Evolutionary conservation across 2,888 invertebrate genomes (phyloP).

Genomic region (Polymixis flavicincta): DNA sequence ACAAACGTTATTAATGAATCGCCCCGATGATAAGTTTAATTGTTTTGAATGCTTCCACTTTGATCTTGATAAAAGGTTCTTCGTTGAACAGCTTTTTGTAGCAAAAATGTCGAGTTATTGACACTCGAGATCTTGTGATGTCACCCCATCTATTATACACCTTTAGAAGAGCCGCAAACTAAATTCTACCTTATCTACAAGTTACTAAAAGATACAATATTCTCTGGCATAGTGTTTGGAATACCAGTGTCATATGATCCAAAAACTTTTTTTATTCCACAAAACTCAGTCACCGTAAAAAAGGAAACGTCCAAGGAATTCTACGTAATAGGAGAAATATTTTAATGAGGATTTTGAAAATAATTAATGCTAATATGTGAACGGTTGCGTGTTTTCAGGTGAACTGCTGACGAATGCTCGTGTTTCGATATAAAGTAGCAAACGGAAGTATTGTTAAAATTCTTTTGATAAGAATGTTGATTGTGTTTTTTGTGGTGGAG

Average conservation of each 20-base stretch:
- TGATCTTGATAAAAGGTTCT: constrained; percentile 78
- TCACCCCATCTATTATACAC: constrained; percentile 60
- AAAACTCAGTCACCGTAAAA: constrained; percentile 78
- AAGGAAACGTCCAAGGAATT: constrained; percentile 75
- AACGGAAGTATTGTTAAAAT: constrained; percentile 87
- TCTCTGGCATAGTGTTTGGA: neutral
- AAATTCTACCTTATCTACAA: constrained; percentile 26
- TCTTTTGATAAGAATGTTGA: constrained; percentile 68
- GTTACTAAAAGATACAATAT: constrained; percentile 20
- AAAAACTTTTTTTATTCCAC: constrained; percentile 70
- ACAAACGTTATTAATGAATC: constrained; percentile 85
- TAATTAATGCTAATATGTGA: constrained; percentile 80
- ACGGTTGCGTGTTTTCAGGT: constrained; percentile 74
- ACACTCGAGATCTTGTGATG: constrained; percentile 69
- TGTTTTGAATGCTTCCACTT: constrained; percentile 80
- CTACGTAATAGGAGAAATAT: constrained; percentile 84
- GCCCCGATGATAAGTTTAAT: constrained; percentile 84
- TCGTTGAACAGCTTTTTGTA: constrained; percentile 69
- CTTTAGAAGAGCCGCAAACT: constrained; percentile 32
- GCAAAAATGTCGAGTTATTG: constrained; percentile 75
- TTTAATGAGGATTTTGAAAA: constrained; percentile 86
- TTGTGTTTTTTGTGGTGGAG: constrained; percentile 53
- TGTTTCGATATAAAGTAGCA: constrained; percentile 64
- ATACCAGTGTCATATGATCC: constrained; percentile 65
- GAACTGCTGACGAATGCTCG: constrained; percentile 71